These are phyloP conservation scores for Creontiades dilutus DNA, from an alignment of 2,888 invertebrate species.

Conservation along the genomic window DNA sequence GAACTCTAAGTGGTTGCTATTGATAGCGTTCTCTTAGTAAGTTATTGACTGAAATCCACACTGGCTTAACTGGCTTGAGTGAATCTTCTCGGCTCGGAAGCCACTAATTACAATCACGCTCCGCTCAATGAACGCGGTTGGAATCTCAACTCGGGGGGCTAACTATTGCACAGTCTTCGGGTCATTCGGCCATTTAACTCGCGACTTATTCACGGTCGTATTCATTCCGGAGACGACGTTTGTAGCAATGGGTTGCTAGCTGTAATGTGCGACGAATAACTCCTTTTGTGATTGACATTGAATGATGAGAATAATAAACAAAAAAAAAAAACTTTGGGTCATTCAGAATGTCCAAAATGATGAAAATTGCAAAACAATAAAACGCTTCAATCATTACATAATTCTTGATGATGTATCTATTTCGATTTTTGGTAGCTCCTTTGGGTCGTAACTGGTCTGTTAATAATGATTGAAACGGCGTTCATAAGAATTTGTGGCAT, in stretches of 20 bases:
- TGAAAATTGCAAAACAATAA: too few species aligned
- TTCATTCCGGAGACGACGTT: background rate
- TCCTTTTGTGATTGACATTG: background rate
- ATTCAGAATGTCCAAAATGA: too few species aligned
- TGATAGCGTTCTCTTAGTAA: too few species aligned
- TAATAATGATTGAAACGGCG: too few species aligned
- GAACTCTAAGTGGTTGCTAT: too few species aligned
- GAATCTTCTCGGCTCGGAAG: constrained; percentile 18
- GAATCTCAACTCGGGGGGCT: background rate
- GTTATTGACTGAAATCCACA: constrained; percentile 6
- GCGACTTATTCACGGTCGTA: constrained; percentile 23
- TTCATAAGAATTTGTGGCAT: too few species aligned
- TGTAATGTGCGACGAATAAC: background rate
- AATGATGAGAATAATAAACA: too few species aligned
- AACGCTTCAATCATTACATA: too few species aligned
- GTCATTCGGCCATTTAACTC: constrained; percentile 21
- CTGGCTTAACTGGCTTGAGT: constrained; percentile 5
- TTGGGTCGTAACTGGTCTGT: too few species aligned
- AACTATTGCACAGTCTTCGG: background rate
- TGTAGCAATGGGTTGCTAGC: background rate
- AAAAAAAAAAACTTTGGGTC: too few species aligned
- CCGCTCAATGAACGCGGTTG: constrained; percentile 7
- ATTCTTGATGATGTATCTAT: too few species aligned
- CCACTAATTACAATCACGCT: constrained; percentile 16
- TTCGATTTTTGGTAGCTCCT: too few species aligned